Evolutionary conservation across 2,797 vertebrate genomes (phyloP), one percentile per base, ranked within the genome.

Genomic region (Pampus argenteus): DNA sequence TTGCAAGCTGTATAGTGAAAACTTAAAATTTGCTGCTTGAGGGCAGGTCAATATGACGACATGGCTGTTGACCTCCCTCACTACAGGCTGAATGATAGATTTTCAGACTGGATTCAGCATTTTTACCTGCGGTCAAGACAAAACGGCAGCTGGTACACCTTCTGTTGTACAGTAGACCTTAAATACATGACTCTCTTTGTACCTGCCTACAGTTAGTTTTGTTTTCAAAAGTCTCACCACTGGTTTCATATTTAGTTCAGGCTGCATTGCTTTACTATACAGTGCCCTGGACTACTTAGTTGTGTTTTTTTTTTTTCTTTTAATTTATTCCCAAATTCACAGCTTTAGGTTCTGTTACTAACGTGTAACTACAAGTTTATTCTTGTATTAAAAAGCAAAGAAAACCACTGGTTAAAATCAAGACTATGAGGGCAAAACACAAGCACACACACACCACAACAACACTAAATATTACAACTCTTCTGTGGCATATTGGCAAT

Each of bases 151-250:
- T 86, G 75, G 61, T 59, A 59, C 56, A 64, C 25, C 68, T 72
- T 44, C 22, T 59, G 51, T 64, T 79, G 74, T 67, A 70, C 56
- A 74, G 66, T 40, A 54, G 29, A 67, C 48, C 42, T 56, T 65
- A 68, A 57, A 67, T 57, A 50, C 63, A 67, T 54, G 40, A 56
- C 76, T 78, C 59, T 74, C 78, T 76, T 71, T 73, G 65, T 59
- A 59, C 13, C 45, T 25, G 20, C 69, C 22, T 14, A 51, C 9
- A 49, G 28, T 74, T 36, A 17, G 0, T 78, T 77, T 73, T 71
- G 9, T 68, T 74, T 76, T 64, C 40, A 59, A 66, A 84, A 86
- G 89, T 91, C 89, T 82, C 71, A 81, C 80, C 91, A 92, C 92
- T 93, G 92, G 86, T 81, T 85, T 79, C 38, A 62, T n/a, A 42